Base-by-base conservation (phyloP, 2,888 invertebrate species). In the Pseudolycoriella hygida region DNA sequence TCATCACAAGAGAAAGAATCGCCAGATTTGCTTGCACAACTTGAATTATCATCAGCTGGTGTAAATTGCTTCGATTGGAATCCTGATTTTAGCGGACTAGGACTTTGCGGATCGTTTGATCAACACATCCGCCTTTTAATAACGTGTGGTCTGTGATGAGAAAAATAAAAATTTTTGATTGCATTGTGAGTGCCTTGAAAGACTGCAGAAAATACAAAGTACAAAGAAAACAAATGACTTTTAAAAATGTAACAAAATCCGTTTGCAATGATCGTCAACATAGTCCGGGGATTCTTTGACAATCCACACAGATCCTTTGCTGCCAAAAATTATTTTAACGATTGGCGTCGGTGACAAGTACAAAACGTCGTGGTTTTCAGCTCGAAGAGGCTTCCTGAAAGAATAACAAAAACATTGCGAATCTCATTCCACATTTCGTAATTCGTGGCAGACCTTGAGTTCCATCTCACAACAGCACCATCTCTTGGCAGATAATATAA, bases 321-420 rank as follows among this genome's bases (percentile, higher is more conserved):
- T 46, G n/a, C 53, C 54, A 17, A 51, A 53, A 11, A 54, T 25
- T 2, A 54, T 50, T 47, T 54, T 51, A n/a, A 44, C 40, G 3
- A 53, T 43, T 3, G 48, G 17, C n/a, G 31, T 38, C n/a, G 46
- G 34, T 4, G 46, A 40, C 41, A 51, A 49, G 44, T 51, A 50
- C n/a, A 54, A 37, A 12, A 54, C 43, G 41, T 54, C 53, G 38
- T 53, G 52, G 38, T 48, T 50, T 49, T 54, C 54, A 1, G 53
- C 52, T 19, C 17, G 48, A 4, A 54, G 25, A 6, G 48, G 46
- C 12, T 46, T 43, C 17, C 44, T 44, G 17, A 5, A 34, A 34
- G n/a, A 10, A 34, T 5, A 30, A 25, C 25, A 25, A 25, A 25
- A n/a, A n/a, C n/a, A 25, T 25, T 25, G 4, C 4, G 25, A 25